Evolutionary conservation across 1,140 invertebrate species (phyloP).

Genomic region (Holotrichia oblita): DNA sequence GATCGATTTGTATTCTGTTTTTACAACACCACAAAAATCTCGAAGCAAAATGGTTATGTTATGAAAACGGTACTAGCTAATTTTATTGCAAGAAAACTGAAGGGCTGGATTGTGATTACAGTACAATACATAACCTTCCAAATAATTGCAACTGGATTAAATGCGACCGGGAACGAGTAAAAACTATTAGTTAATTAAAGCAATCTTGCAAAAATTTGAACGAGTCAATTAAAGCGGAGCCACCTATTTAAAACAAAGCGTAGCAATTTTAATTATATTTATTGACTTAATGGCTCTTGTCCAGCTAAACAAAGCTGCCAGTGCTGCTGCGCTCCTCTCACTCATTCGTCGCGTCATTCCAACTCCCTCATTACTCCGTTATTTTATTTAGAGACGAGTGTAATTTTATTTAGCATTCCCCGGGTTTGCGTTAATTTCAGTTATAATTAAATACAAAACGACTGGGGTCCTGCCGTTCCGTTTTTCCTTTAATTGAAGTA

Average conservation of each 20-base stretch:
- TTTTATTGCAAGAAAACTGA: too few relatives aligned
- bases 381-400: slow-evolving; percentile 15
- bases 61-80: too few relatives aligned
- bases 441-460: slow-evolving; percentile 33
- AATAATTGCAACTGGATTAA: neutral
- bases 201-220: slow-evolving; percentile 21
- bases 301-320: neutral
- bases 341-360: neutral
- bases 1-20: too few relatives aligned
- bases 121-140: too few relatives aligned
- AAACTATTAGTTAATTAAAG: slow-evolving; percentile 35
- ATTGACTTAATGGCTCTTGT: slow-evolving; percentile 29
- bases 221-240: slow-evolving; percentile 11
- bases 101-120: too few relatives aligned
- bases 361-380: slow-evolving; percentile 22
- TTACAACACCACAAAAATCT: too few relatives aligned
- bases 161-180: neutral
- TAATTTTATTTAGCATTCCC: slow-evolving; percentile 20
- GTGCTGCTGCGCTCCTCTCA: neutral
- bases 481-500: slow-evolving; percentile 31
- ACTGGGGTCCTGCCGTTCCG: neutral
- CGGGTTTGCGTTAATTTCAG: slow-evolving; percentile 26
- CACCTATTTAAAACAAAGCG: slow-evolving; percentile 33
- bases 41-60: too few relatives aligned
- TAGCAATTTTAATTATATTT: slow-evolving; percentile 28